These are phyloP conservation scores for Peromyscus nudipes DNA, from an alignment of 2,797 vertebrate species.

Conservation along the genomic window DNA sequence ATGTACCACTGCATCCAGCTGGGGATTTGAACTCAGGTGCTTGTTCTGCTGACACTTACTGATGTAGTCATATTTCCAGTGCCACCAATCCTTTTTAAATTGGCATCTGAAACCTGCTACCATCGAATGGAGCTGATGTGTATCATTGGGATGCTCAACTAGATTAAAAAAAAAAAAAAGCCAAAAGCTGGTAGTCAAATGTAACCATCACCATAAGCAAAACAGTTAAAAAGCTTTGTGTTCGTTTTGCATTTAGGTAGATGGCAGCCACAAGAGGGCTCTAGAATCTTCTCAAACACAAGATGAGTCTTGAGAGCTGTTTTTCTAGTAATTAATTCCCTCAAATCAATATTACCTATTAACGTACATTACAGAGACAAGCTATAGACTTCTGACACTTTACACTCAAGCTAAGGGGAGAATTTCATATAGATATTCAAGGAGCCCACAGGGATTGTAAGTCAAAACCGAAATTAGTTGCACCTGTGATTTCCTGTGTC, in stretches of 20 bases:
- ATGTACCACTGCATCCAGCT: not conserved
- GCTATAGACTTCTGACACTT: slow-evolving; percentile 69
- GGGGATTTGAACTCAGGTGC: not conserved
- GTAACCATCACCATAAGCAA: not conserved
- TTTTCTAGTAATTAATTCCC: slow-evolving; percentile 80
- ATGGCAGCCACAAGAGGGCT: slow-evolving; percentile 80
- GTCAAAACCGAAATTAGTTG: slow-evolving; percentile 77
- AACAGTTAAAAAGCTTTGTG: not conserved
- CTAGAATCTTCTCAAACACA: slow-evolving; percentile 75
- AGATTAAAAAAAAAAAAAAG: not conserved
- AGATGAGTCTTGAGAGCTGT: slow-evolving; percentile 17
- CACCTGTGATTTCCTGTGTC: slow-evolving; percentile 79
- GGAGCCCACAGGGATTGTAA: slow-evolving; percentile 49
- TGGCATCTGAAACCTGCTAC: not conserved
- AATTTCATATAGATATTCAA: slow-evolving; percentile 72
- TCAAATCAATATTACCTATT: slow-evolving; percentile 78
- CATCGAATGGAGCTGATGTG: not conserved
- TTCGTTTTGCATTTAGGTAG: not conserved
- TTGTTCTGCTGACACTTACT: not conserved
- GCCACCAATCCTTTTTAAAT: not conserved
- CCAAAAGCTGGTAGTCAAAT: slow-evolving; percentile 6
- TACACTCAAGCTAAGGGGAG: slow-evolving; percentile 61
- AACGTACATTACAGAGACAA: slow-evolving; percentile 72
- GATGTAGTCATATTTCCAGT: not conserved
- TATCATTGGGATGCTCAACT: not conserved